A percentile compares a stretch with the other conserved stretches of the same genome.
Evolutionary conservation across 2,797 vertebrate genomes (phyloP).

Genomic region (Rhinophrynus dorsalis): DNA sequence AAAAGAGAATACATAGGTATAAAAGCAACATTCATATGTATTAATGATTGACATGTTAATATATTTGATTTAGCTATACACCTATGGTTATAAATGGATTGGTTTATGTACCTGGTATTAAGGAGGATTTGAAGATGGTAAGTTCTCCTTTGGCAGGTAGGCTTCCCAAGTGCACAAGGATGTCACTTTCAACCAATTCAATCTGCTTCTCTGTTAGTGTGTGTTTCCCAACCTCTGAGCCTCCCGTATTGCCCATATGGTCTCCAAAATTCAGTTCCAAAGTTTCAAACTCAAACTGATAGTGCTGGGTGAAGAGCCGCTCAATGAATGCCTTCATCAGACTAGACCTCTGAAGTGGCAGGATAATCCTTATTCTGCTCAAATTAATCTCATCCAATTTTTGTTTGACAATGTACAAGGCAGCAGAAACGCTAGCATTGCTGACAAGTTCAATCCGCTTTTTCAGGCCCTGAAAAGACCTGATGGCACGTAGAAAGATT

Average conservation of each 20-base stretch:
- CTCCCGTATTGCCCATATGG: no score
- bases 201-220: slow-evolving; percentile 28
- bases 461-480: slow-evolving; percentile 39
- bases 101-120: slow-evolving; percentile 82
- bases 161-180: slow-evolving; percentile 71
- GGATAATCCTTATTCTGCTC: slow-evolving; percentile 68
- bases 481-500: slow-evolving; percentile 42
- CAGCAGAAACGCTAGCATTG: slow-evolving; percentile 61
- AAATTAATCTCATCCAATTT: slow-evolving; percentile 73
- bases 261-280: slow-evolving; percentile 37
- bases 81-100: no score
- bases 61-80: no score
- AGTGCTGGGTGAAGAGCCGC: slow-evolving; percentile 79
- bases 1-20: no score
- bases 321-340: slow-evolving; percentile 68
- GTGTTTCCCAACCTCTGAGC: slow-evolving; percentile 36
- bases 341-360: slow-evolving; percentile 62
- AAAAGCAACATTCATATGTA: no score
- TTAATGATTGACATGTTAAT: no score
- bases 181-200: slow-evolving; percentile 60
- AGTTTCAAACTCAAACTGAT: slow-evolving; percentile 73
- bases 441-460: slow-evolving; percentile 59
- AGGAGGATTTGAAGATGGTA: slow-evolving; percentile 70
- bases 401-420: slow-evolving; percentile 76
- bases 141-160: slow-evolving; percentile 76